Conservation (phyloP, 2,797 vertebrate genomes). For the Rallus crepitans region DNA sequence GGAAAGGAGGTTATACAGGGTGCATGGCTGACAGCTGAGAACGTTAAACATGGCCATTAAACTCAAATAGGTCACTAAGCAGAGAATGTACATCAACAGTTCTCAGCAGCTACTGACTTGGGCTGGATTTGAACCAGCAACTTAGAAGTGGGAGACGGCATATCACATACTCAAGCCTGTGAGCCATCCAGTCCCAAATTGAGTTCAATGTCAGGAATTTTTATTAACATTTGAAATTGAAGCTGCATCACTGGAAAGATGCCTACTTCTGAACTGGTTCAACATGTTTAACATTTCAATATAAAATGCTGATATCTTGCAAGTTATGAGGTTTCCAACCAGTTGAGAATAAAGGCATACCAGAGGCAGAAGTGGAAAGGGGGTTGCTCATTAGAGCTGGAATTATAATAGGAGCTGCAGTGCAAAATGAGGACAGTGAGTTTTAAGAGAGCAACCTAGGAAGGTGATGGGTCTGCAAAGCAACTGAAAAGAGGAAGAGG, state of each 20-base stretch:
- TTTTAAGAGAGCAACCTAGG: neutral
- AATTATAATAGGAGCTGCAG: neutral
- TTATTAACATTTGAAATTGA: conserved; percentile 60
- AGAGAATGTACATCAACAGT: neutral
- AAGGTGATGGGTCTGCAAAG: neutral
- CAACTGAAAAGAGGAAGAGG: neutral
- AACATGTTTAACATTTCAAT: conserved; percentile 57
- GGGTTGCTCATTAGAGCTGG: neutral
- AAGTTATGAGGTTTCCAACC: conserved; percentile 17
- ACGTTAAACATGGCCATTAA: neutral
- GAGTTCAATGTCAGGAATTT: conserved; percentile 59
- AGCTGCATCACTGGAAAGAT: conserved; percentile 60
- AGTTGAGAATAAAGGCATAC: neutral
- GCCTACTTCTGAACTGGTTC: conserved; percentile 68
- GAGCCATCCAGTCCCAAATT: conserved; percentile 15
- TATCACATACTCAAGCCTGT: conserved; percentile 5
- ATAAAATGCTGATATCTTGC: conserved; percentile 20
- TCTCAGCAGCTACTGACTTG: conserved; percentile 29
- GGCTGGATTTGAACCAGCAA: conserved; percentile 22
- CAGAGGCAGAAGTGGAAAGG: neutral
- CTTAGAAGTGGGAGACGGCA: neutral
- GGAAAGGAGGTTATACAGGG: neutral
- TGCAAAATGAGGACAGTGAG: neutral
- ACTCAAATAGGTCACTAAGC: neutral
- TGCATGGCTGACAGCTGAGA: neutral